phyloP scores from a whole-genome alignment of 2,797 vertebrate species.

The Artibeus jamaicensis region DNA sequence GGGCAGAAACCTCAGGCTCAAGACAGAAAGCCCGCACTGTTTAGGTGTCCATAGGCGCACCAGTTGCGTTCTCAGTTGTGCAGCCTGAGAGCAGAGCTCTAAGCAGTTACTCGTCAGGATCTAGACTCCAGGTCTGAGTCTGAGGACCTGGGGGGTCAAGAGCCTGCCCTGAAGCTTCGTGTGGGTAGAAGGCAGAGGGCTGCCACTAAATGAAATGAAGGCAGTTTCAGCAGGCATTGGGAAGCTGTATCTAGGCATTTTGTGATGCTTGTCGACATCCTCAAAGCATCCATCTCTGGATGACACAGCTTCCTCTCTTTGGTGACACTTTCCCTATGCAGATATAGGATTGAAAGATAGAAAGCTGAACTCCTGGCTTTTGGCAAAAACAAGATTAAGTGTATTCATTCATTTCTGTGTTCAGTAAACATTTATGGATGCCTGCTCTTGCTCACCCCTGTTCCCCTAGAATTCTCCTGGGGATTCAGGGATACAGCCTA shows the following conservation, averaged over 20 bases:
- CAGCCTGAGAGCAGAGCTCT: background rate
- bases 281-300: background rate
- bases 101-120: background rate
- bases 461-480: background rate
- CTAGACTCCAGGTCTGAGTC: background rate
- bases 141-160: background rate
- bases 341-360: background rate
- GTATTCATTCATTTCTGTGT: background rate
- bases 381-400: background rate
- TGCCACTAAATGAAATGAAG: background rate
- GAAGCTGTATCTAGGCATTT: background rate
- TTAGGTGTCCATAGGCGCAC: fast-evolving
- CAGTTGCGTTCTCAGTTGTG: background rate
- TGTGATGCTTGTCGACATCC: background rate
- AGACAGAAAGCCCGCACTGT: background rate
- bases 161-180: background rate
- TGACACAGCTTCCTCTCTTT: background rate
- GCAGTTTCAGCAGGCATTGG: background rate
- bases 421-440: background rate
- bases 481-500: background rate
- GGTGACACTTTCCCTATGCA: background rate
- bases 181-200: background rate
- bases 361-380: background rate
- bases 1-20: background rate
- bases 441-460: background rate